phyloP scores from a whole-genome alignment of 2,797 vertebrate genomes.

The Microhierax caerulescens region DNA sequence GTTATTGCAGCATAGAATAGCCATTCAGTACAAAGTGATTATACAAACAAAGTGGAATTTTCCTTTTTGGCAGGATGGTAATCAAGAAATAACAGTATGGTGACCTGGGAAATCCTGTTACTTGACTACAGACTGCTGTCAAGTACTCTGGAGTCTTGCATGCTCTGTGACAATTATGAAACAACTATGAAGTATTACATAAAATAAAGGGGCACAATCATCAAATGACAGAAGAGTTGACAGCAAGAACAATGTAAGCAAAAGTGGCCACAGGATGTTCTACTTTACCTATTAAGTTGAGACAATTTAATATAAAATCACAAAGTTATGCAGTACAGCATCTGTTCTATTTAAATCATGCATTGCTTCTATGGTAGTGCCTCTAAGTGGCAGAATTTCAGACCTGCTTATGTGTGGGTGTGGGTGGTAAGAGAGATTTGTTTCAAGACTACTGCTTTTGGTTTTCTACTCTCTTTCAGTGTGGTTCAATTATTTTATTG shows the following conservation, averaged over 20 bases:
- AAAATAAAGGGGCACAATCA: not conserved
- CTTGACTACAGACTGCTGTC: not conserved
- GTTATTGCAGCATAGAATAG: not conserved
- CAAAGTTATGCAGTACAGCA: not conserved
- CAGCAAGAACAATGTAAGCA: not conserved
- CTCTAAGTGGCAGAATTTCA: not conserved
- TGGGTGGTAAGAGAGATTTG: not conserved
- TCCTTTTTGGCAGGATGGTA: not conserved
- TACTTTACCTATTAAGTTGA: not conserved
- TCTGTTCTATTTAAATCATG: not conserved
- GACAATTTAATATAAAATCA: not conserved
- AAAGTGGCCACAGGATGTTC: not conserved
- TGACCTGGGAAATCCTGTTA: not conserved
- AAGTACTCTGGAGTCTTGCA: not conserved
- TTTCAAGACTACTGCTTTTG: not conserved
- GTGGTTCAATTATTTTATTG: not conserved
- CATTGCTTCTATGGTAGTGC: not conserved
- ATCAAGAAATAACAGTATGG: not conserved
- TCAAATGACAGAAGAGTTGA: not conserved
- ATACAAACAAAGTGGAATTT: not conserved
- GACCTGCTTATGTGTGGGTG: not conserved
- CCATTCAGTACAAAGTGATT: not conserved
- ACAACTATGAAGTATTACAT: not conserved
- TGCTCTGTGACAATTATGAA: not conserved
- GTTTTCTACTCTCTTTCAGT: not conserved